Conservation (phyloP, 1,140 invertebrate species). For the Antheraea mylitta region DNA sequence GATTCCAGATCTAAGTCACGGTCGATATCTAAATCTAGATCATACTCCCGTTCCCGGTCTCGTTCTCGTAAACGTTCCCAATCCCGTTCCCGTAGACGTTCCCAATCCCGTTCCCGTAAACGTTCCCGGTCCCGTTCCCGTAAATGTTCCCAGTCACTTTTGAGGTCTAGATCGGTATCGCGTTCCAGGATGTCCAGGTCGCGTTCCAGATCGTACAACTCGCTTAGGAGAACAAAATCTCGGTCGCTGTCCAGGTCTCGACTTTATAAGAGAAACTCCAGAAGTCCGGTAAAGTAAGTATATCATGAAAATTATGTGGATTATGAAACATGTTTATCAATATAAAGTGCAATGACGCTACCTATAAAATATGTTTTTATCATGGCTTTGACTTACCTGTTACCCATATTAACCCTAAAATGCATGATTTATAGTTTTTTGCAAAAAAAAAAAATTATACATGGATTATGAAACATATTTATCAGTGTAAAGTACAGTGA, state of each 20-base stretch:
- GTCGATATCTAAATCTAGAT: slow-evolving; percentile 53
- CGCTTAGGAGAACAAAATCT: slow-evolving; percentile 49
- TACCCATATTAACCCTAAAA: background rate
- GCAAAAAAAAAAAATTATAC: no score
- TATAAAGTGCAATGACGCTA: no score
- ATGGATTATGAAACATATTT: no score
- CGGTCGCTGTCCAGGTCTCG: slow-evolving; percentile 63
- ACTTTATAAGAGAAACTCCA: slow-evolving; percentile 48
- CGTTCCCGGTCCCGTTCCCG: slow-evolving; percentile 39
- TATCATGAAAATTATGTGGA: slow-evolving; percentile 14
- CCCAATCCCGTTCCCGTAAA: slow-evolving; percentile 54
- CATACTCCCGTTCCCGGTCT: slow-evolving; percentile 49
- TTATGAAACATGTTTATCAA: no score
- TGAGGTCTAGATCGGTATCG: slow-evolving; percentile 42
- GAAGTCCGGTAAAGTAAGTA: slow-evolving; percentile 61
- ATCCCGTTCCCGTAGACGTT: slow-evolving; percentile 35
- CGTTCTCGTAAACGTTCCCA: slow-evolving; percentile 49
- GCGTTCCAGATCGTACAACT: slow-evolving; percentile 37
- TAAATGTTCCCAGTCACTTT: slow-evolving; percentile 36
- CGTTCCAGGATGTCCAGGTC: slow-evolving; percentile 36
- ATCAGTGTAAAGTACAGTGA: no score
- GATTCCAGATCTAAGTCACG: slow-evolving; percentile 27
- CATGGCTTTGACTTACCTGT: background rate
- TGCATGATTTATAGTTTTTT: no score
- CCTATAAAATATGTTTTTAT: no score